A percentile compares a stretch with the other conserved stretches of the same genome.
These are phyloP conservation scores for Smittia aterrima DNA, from an alignment of 2,888 invertebrate species.

Conservation along the genomic window DNA sequence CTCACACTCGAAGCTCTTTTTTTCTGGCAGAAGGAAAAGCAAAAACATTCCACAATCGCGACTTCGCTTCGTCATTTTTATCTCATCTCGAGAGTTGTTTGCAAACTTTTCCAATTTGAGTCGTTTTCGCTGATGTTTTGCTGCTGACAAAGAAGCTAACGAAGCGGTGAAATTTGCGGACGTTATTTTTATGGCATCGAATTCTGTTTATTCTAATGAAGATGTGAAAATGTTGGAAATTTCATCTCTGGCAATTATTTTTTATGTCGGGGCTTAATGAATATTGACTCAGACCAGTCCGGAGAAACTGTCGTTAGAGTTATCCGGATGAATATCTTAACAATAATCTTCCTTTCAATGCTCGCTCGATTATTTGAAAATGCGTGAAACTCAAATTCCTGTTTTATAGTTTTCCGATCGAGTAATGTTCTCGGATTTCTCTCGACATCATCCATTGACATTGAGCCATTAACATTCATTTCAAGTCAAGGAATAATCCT, in stretches of 20 bases:
- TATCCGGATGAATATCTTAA: neutral
- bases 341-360: too few species aligned
- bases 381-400: too few species aligned
- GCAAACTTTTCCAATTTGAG: neutral
- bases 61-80: neutral
- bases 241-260: neutral
- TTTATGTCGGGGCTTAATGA: neutral
- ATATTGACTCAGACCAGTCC: too few species aligned
- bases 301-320: neutral
- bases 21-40: too few species aligned
- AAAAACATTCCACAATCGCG: too few species aligned
- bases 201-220: neutral
- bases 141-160: neutral
- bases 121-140: neutral
- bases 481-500: neutral
- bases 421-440: neutral
- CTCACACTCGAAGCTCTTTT: neutral
- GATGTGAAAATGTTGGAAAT: slow-evolving; percentile 7
- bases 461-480: neutral
- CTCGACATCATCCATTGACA: neutral
- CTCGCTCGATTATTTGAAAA: too few species aligned
- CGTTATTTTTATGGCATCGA: neutral
- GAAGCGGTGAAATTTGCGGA: neutral
- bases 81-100: neutral
- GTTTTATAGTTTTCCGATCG: too few species aligned